These are phyloP conservation scores for Bimastos eiseni DNA, from an alignment of 2,888 invertebrate species.

Conservation along the genomic window DNA sequence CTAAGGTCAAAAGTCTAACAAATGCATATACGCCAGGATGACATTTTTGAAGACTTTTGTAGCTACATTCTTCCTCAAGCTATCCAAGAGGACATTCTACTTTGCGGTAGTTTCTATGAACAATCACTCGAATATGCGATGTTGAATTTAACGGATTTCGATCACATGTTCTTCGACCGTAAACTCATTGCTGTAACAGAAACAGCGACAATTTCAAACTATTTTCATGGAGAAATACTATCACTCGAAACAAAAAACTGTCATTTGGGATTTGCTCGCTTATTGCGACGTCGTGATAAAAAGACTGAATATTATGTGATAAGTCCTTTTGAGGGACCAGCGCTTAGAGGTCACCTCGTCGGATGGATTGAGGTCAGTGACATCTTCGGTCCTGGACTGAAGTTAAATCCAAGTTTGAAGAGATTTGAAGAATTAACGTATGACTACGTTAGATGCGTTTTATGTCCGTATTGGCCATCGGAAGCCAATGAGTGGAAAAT, in stretches of 20 bases:
- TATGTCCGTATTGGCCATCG: neutral
- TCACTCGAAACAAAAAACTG: neutral
- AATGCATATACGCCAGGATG: neutral
- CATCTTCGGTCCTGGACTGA: neutral
- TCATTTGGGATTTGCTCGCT: neutral
- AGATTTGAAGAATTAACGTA: neutral
- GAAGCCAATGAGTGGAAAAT: neutral
- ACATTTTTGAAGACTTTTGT: neutral
- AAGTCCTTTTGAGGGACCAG: neutral
- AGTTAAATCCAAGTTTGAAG: neutral
- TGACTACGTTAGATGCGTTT: neutral
- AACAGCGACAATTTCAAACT: neutral
- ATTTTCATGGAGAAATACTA: neutral
- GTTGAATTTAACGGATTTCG: neutral
- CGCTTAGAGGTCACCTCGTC: neutral
- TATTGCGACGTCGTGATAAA: neutral
- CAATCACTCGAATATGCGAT: neutral
- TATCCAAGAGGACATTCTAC: neutral
- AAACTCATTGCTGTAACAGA: neutral
- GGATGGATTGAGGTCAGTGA: neutral
- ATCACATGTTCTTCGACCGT: neutral
- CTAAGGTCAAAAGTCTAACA: no score
- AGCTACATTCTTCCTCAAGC: neutral
- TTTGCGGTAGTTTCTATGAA: neutral
- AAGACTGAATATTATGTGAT: neutral